Base-by-base conservation (phyloP, 2,113 vertebrate species). In the Callocephalon fimbriatum region DNA sequence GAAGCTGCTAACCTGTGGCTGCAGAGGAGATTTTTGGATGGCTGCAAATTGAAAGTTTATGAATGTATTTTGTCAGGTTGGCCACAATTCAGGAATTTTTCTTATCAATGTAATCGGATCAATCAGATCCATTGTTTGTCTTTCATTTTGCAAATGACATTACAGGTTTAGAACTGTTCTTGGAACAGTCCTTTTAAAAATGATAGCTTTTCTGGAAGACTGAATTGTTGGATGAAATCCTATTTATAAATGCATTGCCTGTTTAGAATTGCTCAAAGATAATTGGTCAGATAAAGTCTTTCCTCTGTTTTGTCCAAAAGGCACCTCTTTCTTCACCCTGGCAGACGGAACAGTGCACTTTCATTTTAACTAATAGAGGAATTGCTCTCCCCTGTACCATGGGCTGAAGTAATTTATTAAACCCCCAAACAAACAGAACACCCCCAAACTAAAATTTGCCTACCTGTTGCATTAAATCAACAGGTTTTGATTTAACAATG, bases 231-330 rank as follows among this genome's bases (percentile, higher is more conserved):
- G 94, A 85, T 83, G 68, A 78, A 92, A 21, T 94, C 58, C 76
- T 58, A 70, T 90, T 93, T 93, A 68, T 86, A 95, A 94, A 86
- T 66, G 80, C 10, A 40, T 35, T 14, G 78, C 18, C 68, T 95
- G 84, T 73, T 95, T 87, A 61, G 84, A 94, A 70, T 92, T 82
- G 74, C 74, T 95, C 54, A 17, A 70, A 92, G 83, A 62, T 78
- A 74, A 94, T 90, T 48, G 65, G 62, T 91, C 84, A 86, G 77
- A 90, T 93, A 53, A 73, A 66, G 65, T 54, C 56, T 96, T 94
- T 84, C 61, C 53, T 93, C n/a, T 53, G n/a, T 59, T 71, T 59
- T 68, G 66, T 78, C 51, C 32, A 59, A 81, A 84, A 56, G 7
- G 22, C 75, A 61, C 44, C 61, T 66, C 68, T 42, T 61, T 76